Evolutionary conservation across 2,888 invertebrate species (phyloP).

Genomic region (Oscheius myriophilus): DNA sequence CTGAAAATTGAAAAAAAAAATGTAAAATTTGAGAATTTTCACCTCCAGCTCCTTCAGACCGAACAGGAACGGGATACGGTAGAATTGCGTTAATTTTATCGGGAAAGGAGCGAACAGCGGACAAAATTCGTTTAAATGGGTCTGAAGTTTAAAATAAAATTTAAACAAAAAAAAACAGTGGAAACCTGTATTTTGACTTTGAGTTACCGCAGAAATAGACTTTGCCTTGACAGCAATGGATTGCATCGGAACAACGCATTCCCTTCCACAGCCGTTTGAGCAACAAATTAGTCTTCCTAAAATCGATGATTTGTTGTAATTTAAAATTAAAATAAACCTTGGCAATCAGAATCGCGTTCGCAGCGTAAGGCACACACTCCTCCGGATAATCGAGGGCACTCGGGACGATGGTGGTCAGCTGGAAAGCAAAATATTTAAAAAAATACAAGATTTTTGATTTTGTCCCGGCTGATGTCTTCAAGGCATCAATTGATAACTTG

Average conservation of each 20-base stretch:
- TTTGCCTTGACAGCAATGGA: conserved; percentile 46
- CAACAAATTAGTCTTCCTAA: conserved; percentile 58
- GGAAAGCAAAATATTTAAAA: background rate
- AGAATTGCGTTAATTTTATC: conserved; percentile 15
- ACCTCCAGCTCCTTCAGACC: background rate
- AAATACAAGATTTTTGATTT: no score
- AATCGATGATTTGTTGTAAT: background rate
- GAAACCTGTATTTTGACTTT: no score
- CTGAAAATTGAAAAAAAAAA: background rate
- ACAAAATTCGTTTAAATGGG: conserved; percentile 40
- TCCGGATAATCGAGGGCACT: conserved; percentile 59
- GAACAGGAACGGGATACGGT: conserved; percentile 14
- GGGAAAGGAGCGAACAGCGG: conserved; percentile 31
- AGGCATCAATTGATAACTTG: no score
- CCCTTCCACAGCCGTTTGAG: conserved; percentile 64
- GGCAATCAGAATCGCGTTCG: conserved; percentile 58
- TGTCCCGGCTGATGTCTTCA: no score
- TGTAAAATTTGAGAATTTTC: background rate
- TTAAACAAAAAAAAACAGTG: no score
- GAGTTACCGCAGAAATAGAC: conserved; percentile 23
- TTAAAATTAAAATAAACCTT: conserved; percentile 21
- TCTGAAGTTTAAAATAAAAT: conserved; percentile 26
- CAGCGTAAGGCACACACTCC: conserved; percentile 63
- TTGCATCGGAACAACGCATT: conserved; percentile 59
- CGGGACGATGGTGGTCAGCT: conserved; percentile 28